Evolutionary conservation across 2,113 vertebrate species (phyloP).

Genomic region (Triplophysa dalaica): DNA sequence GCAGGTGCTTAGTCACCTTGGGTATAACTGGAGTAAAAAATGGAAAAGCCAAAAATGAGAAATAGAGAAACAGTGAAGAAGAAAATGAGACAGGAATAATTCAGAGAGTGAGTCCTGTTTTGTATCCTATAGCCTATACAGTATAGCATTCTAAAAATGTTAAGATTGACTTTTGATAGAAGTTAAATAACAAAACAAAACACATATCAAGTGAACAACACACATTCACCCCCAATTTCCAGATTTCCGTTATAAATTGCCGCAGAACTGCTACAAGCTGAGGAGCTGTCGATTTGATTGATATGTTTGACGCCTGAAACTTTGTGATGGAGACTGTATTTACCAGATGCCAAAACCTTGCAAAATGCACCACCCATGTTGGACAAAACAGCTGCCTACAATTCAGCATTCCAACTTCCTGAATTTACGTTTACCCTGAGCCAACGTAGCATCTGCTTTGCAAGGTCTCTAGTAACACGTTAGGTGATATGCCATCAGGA

Average conservation of each 20-base stretch:
- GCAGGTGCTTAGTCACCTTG: conserved; percentile 92
- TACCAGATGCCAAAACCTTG: conserved; percentile 12
- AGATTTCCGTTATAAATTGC: not conserved
- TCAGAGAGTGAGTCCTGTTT: not conserved
- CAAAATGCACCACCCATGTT: not conserved
- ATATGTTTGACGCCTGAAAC: conserved; percentile 14
- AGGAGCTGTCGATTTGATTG: not conserved
- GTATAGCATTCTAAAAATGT: not conserved
- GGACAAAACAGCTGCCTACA: conserved; percentile 3
- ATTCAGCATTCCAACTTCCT: not conserved
- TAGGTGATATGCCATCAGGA: conserved; percentile 23
- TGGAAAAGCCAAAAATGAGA: conserved; percentile 2
- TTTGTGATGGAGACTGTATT: not conserved
- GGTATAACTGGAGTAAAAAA: conserved; percentile 84
- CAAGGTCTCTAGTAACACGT: conserved; percentile 11
- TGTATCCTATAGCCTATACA: not conserved
- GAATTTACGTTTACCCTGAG: not conserved
- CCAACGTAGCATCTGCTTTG: not conserved
- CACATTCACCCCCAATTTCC: not conserved
- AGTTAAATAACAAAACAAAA: not conserved
- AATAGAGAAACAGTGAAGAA: not conserved
- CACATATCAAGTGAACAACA: not conserved
- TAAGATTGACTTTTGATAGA: not conserved
- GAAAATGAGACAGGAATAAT: not conserved
- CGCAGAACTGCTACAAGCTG: not conserved